Evolutionary conservation across 1,140 invertebrate genomes (phyloP), one percentile per base, ranked within the genome.

Genomic region (Zeugodacus cucurbitae): DNA sequence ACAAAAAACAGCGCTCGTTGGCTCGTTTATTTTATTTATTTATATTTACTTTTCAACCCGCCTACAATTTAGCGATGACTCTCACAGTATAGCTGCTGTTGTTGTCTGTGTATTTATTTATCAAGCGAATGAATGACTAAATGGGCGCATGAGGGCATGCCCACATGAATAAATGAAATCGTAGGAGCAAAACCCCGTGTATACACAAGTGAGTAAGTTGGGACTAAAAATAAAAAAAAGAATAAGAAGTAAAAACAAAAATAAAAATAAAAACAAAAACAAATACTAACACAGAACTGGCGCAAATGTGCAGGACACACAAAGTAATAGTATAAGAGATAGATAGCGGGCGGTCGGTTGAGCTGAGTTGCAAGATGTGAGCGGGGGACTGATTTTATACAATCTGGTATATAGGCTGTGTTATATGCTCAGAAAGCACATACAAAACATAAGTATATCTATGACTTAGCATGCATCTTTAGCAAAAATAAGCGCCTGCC

Each of bases 31-130:
- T 82, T 82, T 82, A 82, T 82, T 48, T 82, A 82, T 82, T 82
- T 82, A 82, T 44, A 78, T 82, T 82, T 54, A 82, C 74, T 82
- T 82, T 82, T 54, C 74, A 82, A 48, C 74, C 74, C 74, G 74
- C 74, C 74, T 82, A 26, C 74, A 41, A 48, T 82, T 48, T 82
- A 48, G 41, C 41, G 34, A 44, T 48, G 41, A 44, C 22, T n/a
- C 41, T 17, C 5, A n/a, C 29, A 22, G 22, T 41, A 14, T 48
- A n/a, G 58, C 26, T 62, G 58, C 58, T 26, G n/a, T 10, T 62
- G 64, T 70, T 70, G 64, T 20, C 20, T 78, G 20, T 78, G 37
- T 82, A 82, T 82, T 48, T 82, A 82, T 82, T 82, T 82, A 82
- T 82, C 41, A 82, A 48, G 41, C 37, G 74, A 82, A 82, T 82